Conservation (phyloP, 2,797 vertebrate species). For the Melanotaenia nigrans region DNA sequence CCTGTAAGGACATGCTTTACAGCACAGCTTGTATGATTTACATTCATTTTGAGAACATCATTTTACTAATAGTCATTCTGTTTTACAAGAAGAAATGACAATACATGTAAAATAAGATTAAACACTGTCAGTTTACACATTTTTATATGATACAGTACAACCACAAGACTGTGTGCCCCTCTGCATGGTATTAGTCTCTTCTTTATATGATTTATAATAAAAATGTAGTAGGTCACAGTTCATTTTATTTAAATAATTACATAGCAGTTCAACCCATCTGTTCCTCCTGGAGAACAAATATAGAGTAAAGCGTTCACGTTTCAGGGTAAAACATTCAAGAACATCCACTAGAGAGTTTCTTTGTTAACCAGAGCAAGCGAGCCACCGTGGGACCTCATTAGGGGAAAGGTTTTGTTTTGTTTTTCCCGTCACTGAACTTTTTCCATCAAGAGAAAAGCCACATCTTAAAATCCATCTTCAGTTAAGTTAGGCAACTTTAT, state of each 20-base stretch:
- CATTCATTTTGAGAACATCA: slow-evolving; percentile 19
- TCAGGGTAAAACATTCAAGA: slow-evolving; percentile 39
- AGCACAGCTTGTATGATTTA: slow-evolving; percentile 5
- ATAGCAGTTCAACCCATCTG: slow-evolving; percentile 15
- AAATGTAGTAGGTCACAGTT: background rate
- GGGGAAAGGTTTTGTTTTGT: slow-evolving; percentile 30
- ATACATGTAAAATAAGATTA: slow-evolving; percentile 18
- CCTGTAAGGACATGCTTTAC: slow-evolving; percentile 35
- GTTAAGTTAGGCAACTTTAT: slow-evolving; percentile 37
- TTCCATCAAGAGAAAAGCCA: slow-evolving; percentile 26
- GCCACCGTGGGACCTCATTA: slow-evolving; percentile 70
- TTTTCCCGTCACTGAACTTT: slow-evolving; percentile 18
- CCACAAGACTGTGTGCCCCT: background rate
- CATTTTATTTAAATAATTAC: background rate
- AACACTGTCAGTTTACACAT: background rate
- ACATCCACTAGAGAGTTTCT: slow-evolving; percentile 37
- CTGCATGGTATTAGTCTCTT: background rate
- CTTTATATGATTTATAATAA: background rate
- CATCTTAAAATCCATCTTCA: slow-evolving; percentile 33
- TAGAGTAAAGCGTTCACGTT: slow-evolving; percentile 15
- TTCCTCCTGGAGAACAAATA: slow-evolving; percentile 23
- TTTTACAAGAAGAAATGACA: slow-evolving; percentile 28
- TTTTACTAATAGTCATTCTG: slow-evolving; percentile 23
- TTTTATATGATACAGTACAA: slow-evolving; percentile 2
- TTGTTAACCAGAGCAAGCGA: slow-evolving; percentile 29